A percentile compares a stretch with the other conserved stretches of the same genome.
These are phyloP conservation scores for Zosterops borbonicus DNA, from an alignment of 2,113 vertebrate genomes.

Conservation along the genomic window DNA sequence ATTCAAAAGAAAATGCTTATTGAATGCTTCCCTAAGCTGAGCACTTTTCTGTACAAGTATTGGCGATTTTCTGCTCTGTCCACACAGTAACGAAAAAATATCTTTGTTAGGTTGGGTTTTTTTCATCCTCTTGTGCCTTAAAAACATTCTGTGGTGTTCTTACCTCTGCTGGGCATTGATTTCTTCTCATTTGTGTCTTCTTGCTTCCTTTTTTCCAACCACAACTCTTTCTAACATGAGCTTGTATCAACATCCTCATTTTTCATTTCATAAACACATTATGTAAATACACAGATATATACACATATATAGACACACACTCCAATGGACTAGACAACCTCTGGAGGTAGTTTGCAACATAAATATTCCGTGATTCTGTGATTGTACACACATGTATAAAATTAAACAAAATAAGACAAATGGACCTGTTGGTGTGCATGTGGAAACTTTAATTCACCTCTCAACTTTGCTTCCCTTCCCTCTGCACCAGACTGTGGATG, in stretches of 20 bases:
- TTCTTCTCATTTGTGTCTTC: not conserved
- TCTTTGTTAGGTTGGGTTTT: not conserved
- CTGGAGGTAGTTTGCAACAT: not conserved
- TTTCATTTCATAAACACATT: not conserved
- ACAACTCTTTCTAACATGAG: not conserved
- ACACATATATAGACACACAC: rapidly evolving
- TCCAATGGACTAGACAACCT: not conserved
- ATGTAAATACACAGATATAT: not conserved
- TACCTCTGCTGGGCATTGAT: not conserved
- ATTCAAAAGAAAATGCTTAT: not conserved
- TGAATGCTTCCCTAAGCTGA: not conserved
- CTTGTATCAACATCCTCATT: not conserved
- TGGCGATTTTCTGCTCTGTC: not conserved
- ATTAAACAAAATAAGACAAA: not conserved
- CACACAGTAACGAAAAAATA: not conserved
- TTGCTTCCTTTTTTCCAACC: not conserved
- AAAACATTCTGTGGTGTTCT: not conserved
- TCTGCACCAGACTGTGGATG: not conserved
- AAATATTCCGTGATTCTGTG: not conserved
- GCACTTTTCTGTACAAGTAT: rapidly evolving
- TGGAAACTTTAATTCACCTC: not conserved
- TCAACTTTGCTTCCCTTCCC: not conserved
- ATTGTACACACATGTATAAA: not conserved
- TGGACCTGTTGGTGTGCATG: not conserved
- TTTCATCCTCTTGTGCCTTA: not conserved